Conservation (phyloP, 2,113 vertebrate species). For the Felis catus region F.catus_Fca126_mat1.0 CM031428.1:9115001-9115500, state of each 20-base stretch:
- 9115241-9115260: neutral
- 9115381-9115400: neutral
- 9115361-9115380: neutral
- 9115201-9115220: neutral
- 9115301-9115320: neutral
- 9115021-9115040: too few species aligned
- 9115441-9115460: neutral
- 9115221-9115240: neutral
- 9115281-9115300: neutral
- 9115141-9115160: neutral
- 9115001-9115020: too few species aligned
- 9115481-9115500: neutral
- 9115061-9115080: too few species aligned
- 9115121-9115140: neutral
- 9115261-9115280: neutral
- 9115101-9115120: too few species aligned
- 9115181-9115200: neutral
- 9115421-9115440: neutral
- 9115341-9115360: neutral
- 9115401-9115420: neutral
- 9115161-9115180: neutral
- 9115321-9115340: neutral
- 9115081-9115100: too few species aligned
- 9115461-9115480: neutral
- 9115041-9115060: too few species aligned